Percentiles rank a stretch among this genome's conserved stretches.
These are phyloP conservation scores for Macroramphosus scolopax DNA, from an alignment of 2,797 vertebrate genomes.

Conservation along the genomic window DNA sequence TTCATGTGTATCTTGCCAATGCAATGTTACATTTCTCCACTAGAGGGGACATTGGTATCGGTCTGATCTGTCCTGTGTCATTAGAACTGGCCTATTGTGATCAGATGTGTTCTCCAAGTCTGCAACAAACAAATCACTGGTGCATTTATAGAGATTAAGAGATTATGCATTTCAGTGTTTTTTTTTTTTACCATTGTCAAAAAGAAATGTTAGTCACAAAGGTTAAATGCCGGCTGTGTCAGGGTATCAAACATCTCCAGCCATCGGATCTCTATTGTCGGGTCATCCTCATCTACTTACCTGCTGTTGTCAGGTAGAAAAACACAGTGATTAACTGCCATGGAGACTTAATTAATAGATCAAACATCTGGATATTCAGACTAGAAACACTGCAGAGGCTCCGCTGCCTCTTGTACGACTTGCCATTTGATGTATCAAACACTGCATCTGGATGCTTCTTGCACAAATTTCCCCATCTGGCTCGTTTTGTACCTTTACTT, in stretches of 20 bases:
- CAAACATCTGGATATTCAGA: slow-evolving; percentile 73
- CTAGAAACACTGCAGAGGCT: slow-evolving; percentile 59
- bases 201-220: slow-evolving; percentile 13
- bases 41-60: slow-evolving; percentile 60
- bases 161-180: slow-evolving; percentile 3
- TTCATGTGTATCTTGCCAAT: slow-evolving; percentile 8
- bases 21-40: slow-evolving; percentile 44
- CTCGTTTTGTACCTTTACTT: slow-evolving; percentile 31
- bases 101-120: slow-evolving; percentile 3
- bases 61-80: slow-evolving; percentile 13
- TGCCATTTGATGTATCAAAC: slow-evolving; percentile 68
- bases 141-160: too few relatives aligned
- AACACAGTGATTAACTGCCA: slow-evolving; percentile 58
- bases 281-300: slow-evolving; percentile 53
- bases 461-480: slow-evolving; percentile 59
- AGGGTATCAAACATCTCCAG: neutral
- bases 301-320: slow-evolving; percentile 62
- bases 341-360: slow-evolving; percentile 72
- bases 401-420: slow-evolving; percentile 45
- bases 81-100: slow-evolving; percentile 4
- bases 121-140: too few relatives aligned
- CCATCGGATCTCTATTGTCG: slow-evolving; percentile 34
- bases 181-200: slow-evolving; percentile 13
- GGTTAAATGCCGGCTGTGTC: slow-evolving; percentile 34
- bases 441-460: slow-evolving; percentile 52